A percentile compares a stretch with the other conserved stretches of the same genome.
Evolutionary conservation across 92 coral and sea anemone species (phyloP).

Genomic region (Phenganax marumi): DNA sequence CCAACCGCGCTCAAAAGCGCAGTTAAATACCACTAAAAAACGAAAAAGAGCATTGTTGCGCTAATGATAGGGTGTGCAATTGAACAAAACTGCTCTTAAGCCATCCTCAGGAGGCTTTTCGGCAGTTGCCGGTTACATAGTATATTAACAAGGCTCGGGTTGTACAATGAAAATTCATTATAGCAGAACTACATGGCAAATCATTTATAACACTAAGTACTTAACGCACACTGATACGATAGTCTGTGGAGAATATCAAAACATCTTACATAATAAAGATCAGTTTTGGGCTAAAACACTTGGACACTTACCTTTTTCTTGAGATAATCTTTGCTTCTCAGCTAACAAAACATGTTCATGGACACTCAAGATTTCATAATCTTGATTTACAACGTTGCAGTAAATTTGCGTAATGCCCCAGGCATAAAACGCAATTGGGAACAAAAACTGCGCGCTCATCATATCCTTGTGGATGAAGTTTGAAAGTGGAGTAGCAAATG

Average conservation of each 20-base stretch:
- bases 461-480: background rate
- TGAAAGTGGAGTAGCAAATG: background rate
- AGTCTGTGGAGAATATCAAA: too few relatives aligned
- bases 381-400: background rate
- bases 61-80: too few relatives aligned
- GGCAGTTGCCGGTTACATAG: too few relatives aligned
- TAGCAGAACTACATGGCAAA: too few relatives aligned
- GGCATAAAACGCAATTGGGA: background rate
- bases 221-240: too few relatives aligned
- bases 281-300: too few relatives aligned
- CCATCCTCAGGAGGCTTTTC: too few relatives aligned
- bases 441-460: background rate
- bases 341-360: background rate
- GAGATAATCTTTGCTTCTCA: background rate
- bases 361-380: background rate
- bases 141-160: too few relatives aligned
- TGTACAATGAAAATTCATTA: background rate
- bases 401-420: conserved; percentile 1
- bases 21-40: conserved; percentile 14
- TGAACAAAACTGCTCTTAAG: too few relatives aligned
- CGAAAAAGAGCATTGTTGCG: background rate
- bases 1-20: conserved; percentile 26
- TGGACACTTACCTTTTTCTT: background rate
- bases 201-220: too few relatives aligned
- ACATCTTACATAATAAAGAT: too few relatives aligned